These are phyloP conservation scores for Ceryle rudis DNA, from an alignment of 2,797 vertebrate genomes.

Conservation along the genomic window DNA sequence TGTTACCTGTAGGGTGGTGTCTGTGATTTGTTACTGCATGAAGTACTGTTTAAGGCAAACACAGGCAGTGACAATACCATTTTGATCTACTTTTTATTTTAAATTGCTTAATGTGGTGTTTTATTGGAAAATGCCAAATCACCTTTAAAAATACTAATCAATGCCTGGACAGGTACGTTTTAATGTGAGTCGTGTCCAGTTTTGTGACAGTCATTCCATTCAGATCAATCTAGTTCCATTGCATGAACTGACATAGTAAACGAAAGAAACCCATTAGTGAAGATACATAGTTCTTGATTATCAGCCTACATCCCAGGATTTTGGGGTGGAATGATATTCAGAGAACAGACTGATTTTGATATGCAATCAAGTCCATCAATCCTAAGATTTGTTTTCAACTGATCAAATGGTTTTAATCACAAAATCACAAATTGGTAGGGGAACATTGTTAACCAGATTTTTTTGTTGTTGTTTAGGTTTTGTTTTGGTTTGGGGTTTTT, in stretches of 20 bases:
- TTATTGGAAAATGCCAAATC: neutral
- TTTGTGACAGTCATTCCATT: neutral
- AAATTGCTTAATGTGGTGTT: neutral
- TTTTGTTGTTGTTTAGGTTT: too few species aligned
- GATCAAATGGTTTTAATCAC: neutral
- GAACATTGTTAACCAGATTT: neutral
- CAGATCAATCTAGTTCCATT: neutral
- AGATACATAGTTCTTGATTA: neutral
- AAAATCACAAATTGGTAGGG: too few species aligned
- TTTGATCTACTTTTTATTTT: neutral
- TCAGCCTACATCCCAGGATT: neutral
- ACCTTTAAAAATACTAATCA: neutral
- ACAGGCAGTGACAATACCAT: accelerated
- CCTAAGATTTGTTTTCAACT: neutral
- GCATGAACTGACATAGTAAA: neutral
- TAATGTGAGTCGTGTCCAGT: neutral
- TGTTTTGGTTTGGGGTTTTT: too few species aligned
- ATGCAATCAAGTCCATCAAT: neutral
- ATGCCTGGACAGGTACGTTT: neutral
- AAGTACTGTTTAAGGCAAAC: neutral
- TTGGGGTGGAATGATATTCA: neutral
- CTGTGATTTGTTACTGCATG: neutral
- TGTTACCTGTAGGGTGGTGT: accelerated
- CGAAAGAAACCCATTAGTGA: neutral
- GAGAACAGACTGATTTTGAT: neutral